Evolutionary conservation across 1,140 invertebrate genomes (phyloP), one percentile per base, ranked within the genome.

Genomic region (Tetraneura akinire): DNA sequence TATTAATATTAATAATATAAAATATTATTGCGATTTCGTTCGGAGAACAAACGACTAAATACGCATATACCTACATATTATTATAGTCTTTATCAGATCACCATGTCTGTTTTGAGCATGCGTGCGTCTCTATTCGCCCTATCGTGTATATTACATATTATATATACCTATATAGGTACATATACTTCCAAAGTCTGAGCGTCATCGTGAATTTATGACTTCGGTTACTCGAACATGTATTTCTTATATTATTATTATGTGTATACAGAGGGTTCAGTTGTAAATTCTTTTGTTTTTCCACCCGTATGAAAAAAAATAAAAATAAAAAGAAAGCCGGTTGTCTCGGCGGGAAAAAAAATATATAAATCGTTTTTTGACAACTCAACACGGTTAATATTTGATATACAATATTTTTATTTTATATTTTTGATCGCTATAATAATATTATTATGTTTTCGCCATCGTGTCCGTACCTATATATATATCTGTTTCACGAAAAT

Each of bases 121-220:
- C 64, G 68, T 51, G 68, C 68, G n/a, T 51, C 70, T 73, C 45
- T 73, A 73, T 73, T 53, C 70, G 18, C 29, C 71, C 71, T 74
- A 37, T 37, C 71, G 49, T 37, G 71, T 74, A n/a, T n/a, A n/a
- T n/a, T n/a, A n/a, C n/a, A n/a, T n/a, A n/a, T n/a, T n/a, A n/a
- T n/a, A n/a, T n/a, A n/a, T n/a, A n/a, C n/a, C n/a, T n/a, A n/a
- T n/a, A n/a, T n/a, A n/a, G n/a, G n/a, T n/a, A n/a, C n/a, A n/a
- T n/a, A n/a, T n/a, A 74, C 18, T n/a, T 74, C 6, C 18, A 55
- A 37, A 57, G 51, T 74, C 49, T 57, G 51, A 74, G 26, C 29
- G 51, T 57, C 71, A 55, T 74, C 23, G 71, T 23, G 49, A 74
- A 74, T 74, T 74, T 74, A 74, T 55, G 71, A 37, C 71, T 74